phyloP scores from a whole-genome alignment of 1,140 invertebrate genomes.

The Cephus cinctus region DNA sequence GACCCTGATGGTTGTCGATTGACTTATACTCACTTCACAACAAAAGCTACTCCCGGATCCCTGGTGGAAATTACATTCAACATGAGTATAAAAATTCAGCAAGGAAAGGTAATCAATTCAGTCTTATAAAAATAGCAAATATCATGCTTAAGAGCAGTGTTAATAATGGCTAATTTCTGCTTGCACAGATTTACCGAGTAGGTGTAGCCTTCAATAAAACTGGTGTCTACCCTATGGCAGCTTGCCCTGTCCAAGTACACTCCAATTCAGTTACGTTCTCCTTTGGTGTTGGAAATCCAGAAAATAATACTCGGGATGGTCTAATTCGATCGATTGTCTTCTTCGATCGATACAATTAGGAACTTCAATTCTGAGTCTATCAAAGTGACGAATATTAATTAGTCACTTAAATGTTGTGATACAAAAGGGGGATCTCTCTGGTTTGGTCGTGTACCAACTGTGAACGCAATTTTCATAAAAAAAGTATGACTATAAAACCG shows the following conservation, averaged over 20 bases:
- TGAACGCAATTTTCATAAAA: no score
- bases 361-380: slow-evolving; percentile 1
- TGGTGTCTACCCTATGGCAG: slow-evolving; percentile 74
- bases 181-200: slow-evolving; percentile 69
- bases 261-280: slow-evolving; percentile 71
- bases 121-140: no score
- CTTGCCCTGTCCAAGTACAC: slow-evolving; percentile 61
- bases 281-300: slow-evolving; percentile 67
- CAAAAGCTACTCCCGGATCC: slow-evolving; percentile 65
- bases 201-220: slow-evolving; percentile 78
- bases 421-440: no score
- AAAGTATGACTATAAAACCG: no score
- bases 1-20: slow-evolving; percentile 73
- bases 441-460: no score
- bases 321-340: slow-evolving; percentile 76
- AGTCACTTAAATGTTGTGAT: slow-evolving; percentile 1
- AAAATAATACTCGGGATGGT: slow-evolving; percentile 69
- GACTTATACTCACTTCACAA: slow-evolving; percentile 78
- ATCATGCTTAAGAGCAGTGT: no score
- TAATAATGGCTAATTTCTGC: slow-evolving; percentile 13
- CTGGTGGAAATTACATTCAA: slow-evolving; percentile 78
- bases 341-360: slow-evolving; percentile 33
- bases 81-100: slow-evolving; percentile 71
- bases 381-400: slow-evolving; percentile 7
- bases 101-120: slow-evolving; percentile 69